Conservation (phyloP, 2,797 vertebrate species). For the Silurus lanzhouensis region DNA sequence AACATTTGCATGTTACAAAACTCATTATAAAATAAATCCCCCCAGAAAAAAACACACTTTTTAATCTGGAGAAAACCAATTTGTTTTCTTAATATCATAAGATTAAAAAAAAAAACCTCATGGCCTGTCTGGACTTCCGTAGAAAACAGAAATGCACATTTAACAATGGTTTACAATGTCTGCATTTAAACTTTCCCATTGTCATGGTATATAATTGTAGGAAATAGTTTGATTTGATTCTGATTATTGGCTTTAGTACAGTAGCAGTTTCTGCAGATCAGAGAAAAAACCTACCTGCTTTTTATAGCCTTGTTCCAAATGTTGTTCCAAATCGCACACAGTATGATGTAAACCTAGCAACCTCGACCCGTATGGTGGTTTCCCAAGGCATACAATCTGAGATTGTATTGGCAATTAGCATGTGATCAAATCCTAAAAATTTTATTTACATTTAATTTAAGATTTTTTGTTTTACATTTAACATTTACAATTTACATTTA, state of each 20-base stretch:
- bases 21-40: too few species aligned
- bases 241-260: background rate
- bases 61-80: too few species aligned
- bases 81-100: too few species aligned
- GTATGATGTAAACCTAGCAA: background rate
- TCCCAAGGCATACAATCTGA: background rate
- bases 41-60: too few species aligned
- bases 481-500: too few species aligned
- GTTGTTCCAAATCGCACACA: background rate
- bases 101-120: too few species aligned
- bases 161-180: background rate
- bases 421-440: too few species aligned
- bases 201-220: background rate
- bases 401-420: background rate
- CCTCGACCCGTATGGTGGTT: background rate
- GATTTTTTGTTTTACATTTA: too few species aligned
- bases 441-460: too few species aligned
- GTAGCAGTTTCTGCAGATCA: background rate
- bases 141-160: too few species aligned
- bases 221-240: background rate
- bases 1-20: background rate
- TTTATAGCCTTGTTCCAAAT: background rate
- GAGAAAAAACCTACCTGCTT: background rate
- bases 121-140: too few species aligned
- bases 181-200: background rate